Conservation (phyloP, 2,113 vertebrate genomes). For the Oreochromis aureus region DNA sequence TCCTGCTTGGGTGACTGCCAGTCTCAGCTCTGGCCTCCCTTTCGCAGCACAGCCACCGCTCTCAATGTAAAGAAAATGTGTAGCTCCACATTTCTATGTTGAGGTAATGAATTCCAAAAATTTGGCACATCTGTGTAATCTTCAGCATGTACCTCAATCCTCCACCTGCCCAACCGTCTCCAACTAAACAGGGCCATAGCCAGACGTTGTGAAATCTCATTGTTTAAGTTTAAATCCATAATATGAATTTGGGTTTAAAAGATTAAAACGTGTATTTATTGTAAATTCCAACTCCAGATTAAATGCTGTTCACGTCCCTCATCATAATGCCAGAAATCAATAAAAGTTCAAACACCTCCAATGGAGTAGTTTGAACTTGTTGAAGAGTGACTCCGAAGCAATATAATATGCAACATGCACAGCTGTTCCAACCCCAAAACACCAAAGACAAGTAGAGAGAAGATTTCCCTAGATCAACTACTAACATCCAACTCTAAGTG, state of each 20-base stretch:
- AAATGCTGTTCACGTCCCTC: background rate
- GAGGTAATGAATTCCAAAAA: background rate
- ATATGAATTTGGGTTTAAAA: background rate
- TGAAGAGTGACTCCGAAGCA: background rate
- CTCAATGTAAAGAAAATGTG: background rate
- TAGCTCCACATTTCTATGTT: background rate
- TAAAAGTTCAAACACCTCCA: background rate
- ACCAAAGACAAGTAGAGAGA: background rate
- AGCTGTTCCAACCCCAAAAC: background rate
- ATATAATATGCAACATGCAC: background rate
- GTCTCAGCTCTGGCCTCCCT: background rate
- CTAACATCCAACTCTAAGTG: background rate
- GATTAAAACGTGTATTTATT: background rate
- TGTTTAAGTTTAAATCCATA: background rate
- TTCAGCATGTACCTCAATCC: background rate
- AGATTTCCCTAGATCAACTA: background rate
- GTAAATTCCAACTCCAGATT: background rate
- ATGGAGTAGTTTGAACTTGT: background rate
- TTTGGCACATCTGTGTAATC: background rate
- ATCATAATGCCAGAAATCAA: background rate
- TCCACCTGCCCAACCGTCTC: background rate
- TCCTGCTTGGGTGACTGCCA: constrained; percentile 18
- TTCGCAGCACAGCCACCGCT: background rate
- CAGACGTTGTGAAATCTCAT: background rate
- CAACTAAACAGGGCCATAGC: background rate